A percentile compares a stretch with the other conserved stretches of the same genome.
Conservation (phyloP, 2,888 invertebrate species). For the Mantis religiosa region DNA sequence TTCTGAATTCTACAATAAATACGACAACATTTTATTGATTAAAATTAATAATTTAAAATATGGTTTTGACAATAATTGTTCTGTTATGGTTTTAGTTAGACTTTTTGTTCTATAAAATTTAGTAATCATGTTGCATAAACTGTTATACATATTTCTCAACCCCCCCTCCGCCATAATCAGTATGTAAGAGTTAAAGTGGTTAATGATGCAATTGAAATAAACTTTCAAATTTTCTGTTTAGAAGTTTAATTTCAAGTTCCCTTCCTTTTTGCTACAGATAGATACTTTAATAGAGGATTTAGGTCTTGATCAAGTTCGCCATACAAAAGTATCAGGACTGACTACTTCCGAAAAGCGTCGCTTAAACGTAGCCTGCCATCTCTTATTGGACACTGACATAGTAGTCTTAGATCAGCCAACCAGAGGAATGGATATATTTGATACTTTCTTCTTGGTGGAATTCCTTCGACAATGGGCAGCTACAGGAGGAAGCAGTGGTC, state of each 20-base stretch:
- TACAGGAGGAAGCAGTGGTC: constrained; percentile 39
- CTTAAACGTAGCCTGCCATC: constrained; percentile 83
- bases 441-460: constrained; percentile 91
- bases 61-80: no score
- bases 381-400: constrained; percentile 80
- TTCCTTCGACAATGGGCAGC: constrained; percentile 88
- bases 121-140: neutral
- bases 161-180: no score
- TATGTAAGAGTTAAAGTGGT: no score
- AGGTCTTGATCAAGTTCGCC: constrained; percentile 82
- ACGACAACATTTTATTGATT: no score
- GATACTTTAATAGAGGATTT: constrained; percentile 86
- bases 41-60: no score
- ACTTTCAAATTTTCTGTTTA: neutral
- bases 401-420: constrained; percentile 85
- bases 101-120: no score
- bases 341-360: constrained; percentile 85
- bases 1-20: no score
- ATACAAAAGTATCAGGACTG: constrained; percentile 78
- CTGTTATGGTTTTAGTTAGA: no score
- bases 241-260: neutral
- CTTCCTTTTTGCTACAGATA: constrained; percentile 55
- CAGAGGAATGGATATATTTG: constrained; percentile 88
- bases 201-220: neutral
- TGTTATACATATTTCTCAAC: neutral